phyloP scores from a whole-genome alignment of 1,140 invertebrate genomes.

The Riptortus pedestris region DNA sequence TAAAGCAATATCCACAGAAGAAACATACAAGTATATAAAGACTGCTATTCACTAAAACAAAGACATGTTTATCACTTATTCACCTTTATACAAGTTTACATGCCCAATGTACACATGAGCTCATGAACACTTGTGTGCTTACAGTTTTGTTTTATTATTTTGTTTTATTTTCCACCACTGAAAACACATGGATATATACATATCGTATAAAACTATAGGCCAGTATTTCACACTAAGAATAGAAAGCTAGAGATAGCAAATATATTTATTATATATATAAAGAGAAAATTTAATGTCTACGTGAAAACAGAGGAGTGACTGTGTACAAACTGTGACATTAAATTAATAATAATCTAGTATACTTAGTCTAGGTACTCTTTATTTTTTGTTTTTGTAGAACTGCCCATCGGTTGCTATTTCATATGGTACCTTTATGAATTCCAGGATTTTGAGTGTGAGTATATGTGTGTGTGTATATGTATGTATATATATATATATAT shows the following conservation, averaged over 20 bases:
- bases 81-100: not conserved
- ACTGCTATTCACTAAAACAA: not conserved
- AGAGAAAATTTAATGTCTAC: not conserved
- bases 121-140: constrained; percentile 8
- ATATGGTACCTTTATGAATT: too few relatives aligned
- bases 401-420: too few relatives aligned
- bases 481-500: too few relatives aligned
- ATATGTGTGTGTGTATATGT: too few relatives aligned
- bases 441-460: too few relatives aligned
- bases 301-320: not conserved
- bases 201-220: constrained; percentile 27
- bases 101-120: not conserved
- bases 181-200: constrained; percentile 19
- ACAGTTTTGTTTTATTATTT: not conserved
- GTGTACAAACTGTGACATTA: not conserved
- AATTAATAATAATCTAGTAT: not conserved
- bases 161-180: constrained; percentile 10
- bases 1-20: constrained; percentile 10
- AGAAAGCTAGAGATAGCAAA: constrained; percentile 20
- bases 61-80: constrained; percentile 13
- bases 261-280: not conserved
- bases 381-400: not conserved
- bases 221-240: constrained; percentile 20
- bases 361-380: not conserved
- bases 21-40: not conserved